Base-by-base conservation (phyloP, 2,888 invertebrate genomes). In the Sarcophaga subvicina region DNA sequence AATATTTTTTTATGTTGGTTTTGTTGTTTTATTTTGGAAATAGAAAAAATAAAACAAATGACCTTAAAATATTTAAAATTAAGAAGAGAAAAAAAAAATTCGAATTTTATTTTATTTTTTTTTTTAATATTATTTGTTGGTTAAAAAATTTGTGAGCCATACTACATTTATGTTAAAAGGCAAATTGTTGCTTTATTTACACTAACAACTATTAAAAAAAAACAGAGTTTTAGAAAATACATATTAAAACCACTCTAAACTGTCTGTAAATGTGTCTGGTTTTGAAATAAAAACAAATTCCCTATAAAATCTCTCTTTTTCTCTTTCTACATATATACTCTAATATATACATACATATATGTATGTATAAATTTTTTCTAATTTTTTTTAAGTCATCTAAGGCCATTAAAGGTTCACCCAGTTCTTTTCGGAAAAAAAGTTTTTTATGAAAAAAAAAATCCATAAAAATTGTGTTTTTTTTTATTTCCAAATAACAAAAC, bases 191-290 rank as follows among this genome's bases (percentile, higher is more conserved):
- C 87, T 87, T 84, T 87, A 76, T 62, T 80, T 45, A 11, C 20
- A 20, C 37, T 27, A 63, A 17, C 54, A 47, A 71, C 4, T 0
- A 10, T 10, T 0, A 49, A 71, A 37, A 60, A 20, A n/a, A 49
- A 67, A 80, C 69, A 77, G 54, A 37, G 37, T 37, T 37, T 37
- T 63, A 71, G 72, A 77, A 78, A 83, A 73, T 73, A 78, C 83
- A 80, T 86, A 86, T 83, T 79, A 83, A 83, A 81, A 84, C 87
- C 87, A 87, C 87, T 87, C 84, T 84, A 84, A 87, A 87, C 84
- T 84, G 87, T 87, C 87, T 87, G 84, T 84, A 84, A 87, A 87
- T 87, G 81, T 84, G 87, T 87, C 87, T 87, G 84, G 84, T 70
- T 79, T 80, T 27, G 54, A 76, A 67, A 59, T 64, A 54, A 54